These are phyloP conservation scores for Antigone vipio DNA, from an alignment of 2,113 vertebrate species.

Conservation along the genomic window DNA sequence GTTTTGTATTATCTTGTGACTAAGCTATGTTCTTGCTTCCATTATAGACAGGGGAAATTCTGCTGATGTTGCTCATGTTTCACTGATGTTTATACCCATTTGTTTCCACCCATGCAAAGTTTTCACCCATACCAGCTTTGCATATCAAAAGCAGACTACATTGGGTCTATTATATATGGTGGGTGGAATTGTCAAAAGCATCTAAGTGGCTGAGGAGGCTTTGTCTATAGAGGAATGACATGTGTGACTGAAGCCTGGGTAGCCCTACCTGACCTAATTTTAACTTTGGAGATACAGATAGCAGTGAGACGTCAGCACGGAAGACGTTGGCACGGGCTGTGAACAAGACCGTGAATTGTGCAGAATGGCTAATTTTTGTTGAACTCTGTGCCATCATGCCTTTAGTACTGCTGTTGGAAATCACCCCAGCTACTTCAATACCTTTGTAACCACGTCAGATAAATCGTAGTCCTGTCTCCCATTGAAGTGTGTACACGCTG, in stretches of 20 bases:
- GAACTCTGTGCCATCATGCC: background rate
- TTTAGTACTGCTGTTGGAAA: background rate
- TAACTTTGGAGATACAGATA: background rate
- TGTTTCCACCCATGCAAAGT: conserved; percentile 54
- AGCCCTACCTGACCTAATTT: conserved; percentile 5
- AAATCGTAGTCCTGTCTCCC: background rate
- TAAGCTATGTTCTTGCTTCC: background rate
- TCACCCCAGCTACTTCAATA: background rate
- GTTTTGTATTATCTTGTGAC: conserved; percentile 33
- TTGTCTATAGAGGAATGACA: background rate
- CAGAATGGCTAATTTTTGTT: background rate
- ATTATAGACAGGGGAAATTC: conserved; percentile 20
- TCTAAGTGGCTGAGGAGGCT: background rate
- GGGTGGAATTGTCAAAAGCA: conserved; percentile 28
- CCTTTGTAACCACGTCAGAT: background rate
- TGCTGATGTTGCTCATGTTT: conserved; percentile 45
- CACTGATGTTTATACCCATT: conserved; percentile 37
- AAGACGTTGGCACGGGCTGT: background rate
- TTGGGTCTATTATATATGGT: background rate
- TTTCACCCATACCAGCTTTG: conserved; percentile 29
- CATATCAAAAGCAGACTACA: conserved; percentile 42
- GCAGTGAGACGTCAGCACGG: background rate
- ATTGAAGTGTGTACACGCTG: fast-evolving
- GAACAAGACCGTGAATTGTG: background rate
- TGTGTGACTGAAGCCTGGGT: background rate